Evolutionary conservation across 1,140 invertebrate genomes (phyloP).

Genomic region (Aethina tumida): DNA sequence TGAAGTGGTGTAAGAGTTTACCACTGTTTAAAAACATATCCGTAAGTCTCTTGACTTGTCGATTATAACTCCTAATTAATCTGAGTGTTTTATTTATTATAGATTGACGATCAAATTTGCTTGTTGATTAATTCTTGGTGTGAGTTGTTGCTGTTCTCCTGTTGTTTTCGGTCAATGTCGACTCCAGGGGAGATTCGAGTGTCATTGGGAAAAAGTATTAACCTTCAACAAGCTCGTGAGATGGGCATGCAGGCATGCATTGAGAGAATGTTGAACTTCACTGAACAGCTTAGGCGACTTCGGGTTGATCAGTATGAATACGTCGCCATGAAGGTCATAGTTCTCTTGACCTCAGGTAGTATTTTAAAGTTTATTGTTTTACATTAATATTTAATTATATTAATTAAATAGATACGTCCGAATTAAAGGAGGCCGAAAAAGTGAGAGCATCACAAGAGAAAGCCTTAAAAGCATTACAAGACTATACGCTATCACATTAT

Average conservation of each 20-base stretch:
- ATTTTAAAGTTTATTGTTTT: not conserved
- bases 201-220: slow-evolving; percentile 36
- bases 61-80: not conserved
- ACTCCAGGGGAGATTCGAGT: slow-evolving; percentile 74
- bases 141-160: slow-evolving; percentile 86
- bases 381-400: slow-evolving; percentile 2
- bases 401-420: slow-evolving; percentile 65
- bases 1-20: slow-evolving; percentile 96
- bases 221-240: slow-evolving; percentile 40
- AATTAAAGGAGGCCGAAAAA: slow-evolving; percentile 82
- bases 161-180: slow-evolving; percentile 80
- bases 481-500: slow-evolving; percentile 86
- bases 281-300: slow-evolving; percentile 79
- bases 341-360: slow-evolving; percentile 88
- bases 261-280: slow-evolving; percentile 88
- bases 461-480: slow-evolving; percentile 82
- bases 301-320: slow-evolving; percentile 95
- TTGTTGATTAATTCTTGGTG: slow-evolving; percentile 96
- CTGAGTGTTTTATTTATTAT: slow-evolving; percentile 27
- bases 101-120: slow-evolving; percentile 95
- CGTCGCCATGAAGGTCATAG: slow-evolving; percentile 91
- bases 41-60: slow-evolving; percentile 45
- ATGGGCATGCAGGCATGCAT: slow-evolving; percentile 64
- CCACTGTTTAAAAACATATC: slow-evolving; percentile 94
- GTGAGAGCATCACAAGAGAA: slow-evolving; percentile 89